A percentile compares a stretch with the other conserved stretches of the same genome.
phyloP scores from a whole-genome alignment of 2,113 vertebrate species.

The Nerophis lumbriciformis region DNA sequence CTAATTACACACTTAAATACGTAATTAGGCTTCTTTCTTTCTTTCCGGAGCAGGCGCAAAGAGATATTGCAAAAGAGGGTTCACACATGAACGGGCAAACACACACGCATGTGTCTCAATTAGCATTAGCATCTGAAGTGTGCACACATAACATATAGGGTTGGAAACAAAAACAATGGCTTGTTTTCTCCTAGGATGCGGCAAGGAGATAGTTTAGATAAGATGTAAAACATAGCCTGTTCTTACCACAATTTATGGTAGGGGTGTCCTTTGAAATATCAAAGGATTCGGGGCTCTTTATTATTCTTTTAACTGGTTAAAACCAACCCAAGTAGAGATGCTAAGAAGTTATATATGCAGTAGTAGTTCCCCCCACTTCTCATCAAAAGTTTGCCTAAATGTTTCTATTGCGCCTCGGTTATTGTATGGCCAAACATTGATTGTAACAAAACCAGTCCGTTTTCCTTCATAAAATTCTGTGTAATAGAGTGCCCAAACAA shows the following conservation, averaged over 20 bases:
- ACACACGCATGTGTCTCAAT: constrained; percentile 31
- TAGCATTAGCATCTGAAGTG: constrained; percentile 23
- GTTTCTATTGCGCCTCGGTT: no score
- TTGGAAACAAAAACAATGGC: constrained; percentile 18
- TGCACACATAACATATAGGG: constrained; percentile 23
- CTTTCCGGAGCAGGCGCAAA: constrained; percentile 41
- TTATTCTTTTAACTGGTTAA: no score
- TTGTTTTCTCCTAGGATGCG: not conserved
- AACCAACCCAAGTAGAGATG: no score
- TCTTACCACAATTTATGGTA: not conserved
- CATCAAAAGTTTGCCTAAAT: no score
- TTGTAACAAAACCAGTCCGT: no score
- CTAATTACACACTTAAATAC: constrained; percentile 69
- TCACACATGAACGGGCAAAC: constrained; percentile 23
- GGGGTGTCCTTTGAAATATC: no score
- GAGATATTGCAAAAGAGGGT: constrained; percentile 43
- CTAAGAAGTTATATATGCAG: no score
- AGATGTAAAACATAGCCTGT: not conserved
- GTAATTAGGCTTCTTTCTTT: constrained; percentile 64
- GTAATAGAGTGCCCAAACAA: no score
- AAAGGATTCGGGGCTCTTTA: no score
- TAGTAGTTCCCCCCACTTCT: no score
- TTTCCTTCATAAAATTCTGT: no score
- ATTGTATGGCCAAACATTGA: no score
- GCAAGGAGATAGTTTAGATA: not conserved